Evolutionary conservation across 2,797 vertebrate genomes (phyloP).

Genomic region (Malurus splendens): DNA sequence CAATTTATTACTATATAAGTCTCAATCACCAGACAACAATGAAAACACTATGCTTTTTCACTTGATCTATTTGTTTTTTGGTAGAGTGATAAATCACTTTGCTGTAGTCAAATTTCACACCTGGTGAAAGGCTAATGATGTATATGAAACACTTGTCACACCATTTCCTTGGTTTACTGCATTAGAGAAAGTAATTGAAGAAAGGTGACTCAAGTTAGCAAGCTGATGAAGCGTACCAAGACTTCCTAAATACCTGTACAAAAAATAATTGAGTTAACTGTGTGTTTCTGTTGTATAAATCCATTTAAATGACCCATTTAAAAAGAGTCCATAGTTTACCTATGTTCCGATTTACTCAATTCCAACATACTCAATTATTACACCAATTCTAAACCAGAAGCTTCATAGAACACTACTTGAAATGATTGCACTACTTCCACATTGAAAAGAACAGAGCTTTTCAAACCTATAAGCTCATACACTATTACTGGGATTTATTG

Average conservation of each 20-base stretch:
- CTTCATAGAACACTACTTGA: background rate
- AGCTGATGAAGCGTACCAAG: background rate
- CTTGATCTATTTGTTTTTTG: background rate
- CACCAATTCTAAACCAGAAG: background rate
- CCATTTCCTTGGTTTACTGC: background rate
- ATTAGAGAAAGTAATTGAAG: background rate
- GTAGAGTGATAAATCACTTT: conserved; percentile 7
- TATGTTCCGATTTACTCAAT: background rate
- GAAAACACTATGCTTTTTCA: background rate
- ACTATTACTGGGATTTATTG: background rate
- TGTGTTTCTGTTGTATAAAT: background rate
- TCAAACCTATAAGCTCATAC: background rate
- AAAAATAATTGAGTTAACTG: background rate
- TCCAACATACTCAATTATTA: background rate
- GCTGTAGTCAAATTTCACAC: conserved; percentile 18
- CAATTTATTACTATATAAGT: background rate
- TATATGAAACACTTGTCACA: background rate
- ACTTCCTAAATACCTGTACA: background rate
- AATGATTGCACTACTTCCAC: background rate
- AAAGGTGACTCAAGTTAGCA: background rate
- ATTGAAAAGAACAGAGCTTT: background rate
- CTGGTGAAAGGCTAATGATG: background rate
- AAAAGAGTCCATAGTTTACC: background rate
- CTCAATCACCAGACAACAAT: background rate
- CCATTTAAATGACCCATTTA: background rate